phyloP scores from a whole-genome alignment of 2,113 vertebrate genomes.

The Gavia stellata region DNA sequence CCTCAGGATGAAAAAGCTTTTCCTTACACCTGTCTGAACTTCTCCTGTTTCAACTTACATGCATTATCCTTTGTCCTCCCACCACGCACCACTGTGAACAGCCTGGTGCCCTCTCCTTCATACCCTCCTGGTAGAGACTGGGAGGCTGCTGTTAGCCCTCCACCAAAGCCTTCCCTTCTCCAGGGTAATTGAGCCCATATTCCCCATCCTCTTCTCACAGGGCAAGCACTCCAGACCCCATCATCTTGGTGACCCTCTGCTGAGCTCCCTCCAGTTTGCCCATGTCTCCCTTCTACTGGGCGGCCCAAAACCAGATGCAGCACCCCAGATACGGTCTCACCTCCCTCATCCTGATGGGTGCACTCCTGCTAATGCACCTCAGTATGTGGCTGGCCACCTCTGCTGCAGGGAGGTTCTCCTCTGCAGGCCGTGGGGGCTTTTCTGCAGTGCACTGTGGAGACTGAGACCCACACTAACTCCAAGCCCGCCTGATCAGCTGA shows the following conservation, averaged over 20 bases:
- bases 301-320: background rate
- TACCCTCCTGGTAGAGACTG: background rate
- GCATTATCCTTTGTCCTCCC: background rate
- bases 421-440: background rate
- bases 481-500: background rate
- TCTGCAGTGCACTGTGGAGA: background rate
- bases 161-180: background rate
- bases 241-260: background rate
- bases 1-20: background rate
- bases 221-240: background rate
- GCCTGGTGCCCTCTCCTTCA: background rate
- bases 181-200: background rate
- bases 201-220: background rate
- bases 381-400: background rate
- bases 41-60: background rate
- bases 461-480: background rate
- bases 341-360: rapidly evolving
- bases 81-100: rapidly evolving
- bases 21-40: background rate
- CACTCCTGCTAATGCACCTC: background rate
- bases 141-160: background rate
- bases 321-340: no score
- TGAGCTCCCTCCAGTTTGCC: background rate
- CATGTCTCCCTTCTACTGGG: no score
- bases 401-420: background rate